Conservation (phyloP, 2,113 vertebrate species). For the Tetrao urogallus region DNA sequence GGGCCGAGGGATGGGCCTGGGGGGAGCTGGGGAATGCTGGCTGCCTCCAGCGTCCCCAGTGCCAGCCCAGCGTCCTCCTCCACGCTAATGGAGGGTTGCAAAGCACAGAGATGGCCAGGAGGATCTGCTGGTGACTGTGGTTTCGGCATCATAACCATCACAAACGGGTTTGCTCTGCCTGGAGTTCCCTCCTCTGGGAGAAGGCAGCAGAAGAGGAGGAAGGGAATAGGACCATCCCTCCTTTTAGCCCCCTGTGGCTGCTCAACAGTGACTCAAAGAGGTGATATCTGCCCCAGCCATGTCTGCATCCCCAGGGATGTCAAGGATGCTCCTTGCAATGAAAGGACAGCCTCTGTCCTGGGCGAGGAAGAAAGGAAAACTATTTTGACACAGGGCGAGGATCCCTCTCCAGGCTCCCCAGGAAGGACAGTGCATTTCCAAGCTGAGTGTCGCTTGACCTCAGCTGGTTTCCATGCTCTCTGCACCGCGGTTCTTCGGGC, state of each 20-base stretch:
- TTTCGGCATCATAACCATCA: no score
- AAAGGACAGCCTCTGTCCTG: neutral
- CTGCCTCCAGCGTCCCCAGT: neutral
- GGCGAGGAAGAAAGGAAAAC: neutral
- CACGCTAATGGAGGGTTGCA: accelerated
- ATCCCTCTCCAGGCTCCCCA: neutral
- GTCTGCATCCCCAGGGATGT: neutral
- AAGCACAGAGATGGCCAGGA: neutral
- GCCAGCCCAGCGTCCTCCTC: neutral
- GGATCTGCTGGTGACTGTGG: neutral
- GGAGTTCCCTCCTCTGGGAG: no score
- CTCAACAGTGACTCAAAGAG: neutral
- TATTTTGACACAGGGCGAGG: neutral
- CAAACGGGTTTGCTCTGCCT: no score
- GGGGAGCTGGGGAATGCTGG: neutral
- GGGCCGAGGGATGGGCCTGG: neutral
- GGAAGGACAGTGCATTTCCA: conserved; percentile 56
- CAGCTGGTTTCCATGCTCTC: conserved; percentile 44
- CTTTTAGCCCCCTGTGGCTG: no score
- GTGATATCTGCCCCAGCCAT: neutral
- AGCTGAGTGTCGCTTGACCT: conserved; percentile 38
- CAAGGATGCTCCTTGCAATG: neutral
- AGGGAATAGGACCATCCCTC: neutral
- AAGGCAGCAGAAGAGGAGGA: neutral
- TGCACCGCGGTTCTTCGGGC: neutral